Conservation (phyloP, 2,888 invertebrate species). For the Mimachlamys varia region DNA sequence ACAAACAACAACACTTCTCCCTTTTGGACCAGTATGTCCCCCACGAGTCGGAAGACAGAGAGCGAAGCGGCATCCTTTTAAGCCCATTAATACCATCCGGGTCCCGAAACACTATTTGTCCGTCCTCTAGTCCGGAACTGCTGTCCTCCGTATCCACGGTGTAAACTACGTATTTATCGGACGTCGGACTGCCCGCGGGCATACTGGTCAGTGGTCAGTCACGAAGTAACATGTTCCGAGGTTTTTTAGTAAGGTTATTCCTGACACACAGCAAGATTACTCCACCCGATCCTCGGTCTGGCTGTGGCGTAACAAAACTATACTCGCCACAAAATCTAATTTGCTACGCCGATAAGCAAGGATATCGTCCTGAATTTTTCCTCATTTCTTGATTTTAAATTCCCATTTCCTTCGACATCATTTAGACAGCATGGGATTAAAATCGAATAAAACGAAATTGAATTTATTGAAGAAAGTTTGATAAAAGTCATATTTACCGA, state of each 20-base stretch:
- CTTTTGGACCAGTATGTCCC: constrained; percentile 46
- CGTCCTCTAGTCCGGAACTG: constrained; percentile 46
- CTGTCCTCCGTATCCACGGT: constrained; percentile 51
- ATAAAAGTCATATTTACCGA: not conserved
- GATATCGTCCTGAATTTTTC: not conserved
- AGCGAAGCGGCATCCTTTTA: constrained; percentile 36
- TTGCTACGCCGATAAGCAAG: not conserved
- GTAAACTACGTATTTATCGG: constrained; percentile 53
- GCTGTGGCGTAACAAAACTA: not conserved
- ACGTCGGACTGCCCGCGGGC: constrained; percentile 45
- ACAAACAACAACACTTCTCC: constrained; percentile 52
- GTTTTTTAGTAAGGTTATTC: not conserved
- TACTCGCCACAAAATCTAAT: not conserved
- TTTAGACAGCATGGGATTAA: not conserved
- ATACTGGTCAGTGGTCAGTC: constrained; percentile 36
- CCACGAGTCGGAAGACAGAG: constrained; percentile 46
- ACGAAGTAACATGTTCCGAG: not conserved
- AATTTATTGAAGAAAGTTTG: constrained; percentile 6
- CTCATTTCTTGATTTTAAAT: not conserved
- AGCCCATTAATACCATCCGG: constrained; percentile 38
- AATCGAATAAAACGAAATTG: not conserved
- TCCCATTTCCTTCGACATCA: not conserved
- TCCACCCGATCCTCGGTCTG: not conserved
- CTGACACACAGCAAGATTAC: not conserved
- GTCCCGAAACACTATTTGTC: constrained; percentile 51